These are phyloP conservation scores for Halictus rubicundus DNA, from an alignment of 1,140 invertebrate species.

Conservation along the genomic window DNA sequence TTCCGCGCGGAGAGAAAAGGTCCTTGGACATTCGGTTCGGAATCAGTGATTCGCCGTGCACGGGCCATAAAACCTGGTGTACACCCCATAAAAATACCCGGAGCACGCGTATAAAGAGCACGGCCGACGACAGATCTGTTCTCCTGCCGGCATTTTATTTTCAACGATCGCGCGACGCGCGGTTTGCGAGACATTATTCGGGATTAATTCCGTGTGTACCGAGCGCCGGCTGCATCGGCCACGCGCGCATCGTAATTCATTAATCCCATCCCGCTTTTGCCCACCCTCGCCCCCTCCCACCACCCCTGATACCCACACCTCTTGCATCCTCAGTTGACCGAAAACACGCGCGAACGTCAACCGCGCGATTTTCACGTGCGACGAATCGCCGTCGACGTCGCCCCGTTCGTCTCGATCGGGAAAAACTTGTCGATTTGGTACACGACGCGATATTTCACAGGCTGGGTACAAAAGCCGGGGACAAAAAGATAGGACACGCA, in stretches of 20 bases:
- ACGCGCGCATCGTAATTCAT: slow-evolving; percentile 55
- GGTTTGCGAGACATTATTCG: slow-evolving; percentile 57
- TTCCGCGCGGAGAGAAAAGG: not conserved
- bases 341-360: slow-evolving; percentile 18
- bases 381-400: not conserved
- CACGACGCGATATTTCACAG: not conserved
- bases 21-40: slow-evolving; percentile 34
- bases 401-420: not conserved
- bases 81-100: slow-evolving; percentile 57
- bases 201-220: slow-evolving; percentile 57
- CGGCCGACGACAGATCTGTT: slow-evolving; percentile 9
- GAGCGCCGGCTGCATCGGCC: slow-evolving; percentile 42
- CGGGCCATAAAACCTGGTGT: slow-evolving; percentile 50
- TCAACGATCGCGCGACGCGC: slow-evolving; percentile 29
- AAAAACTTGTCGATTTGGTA: not conserved
- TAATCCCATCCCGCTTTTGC: slow-evolving; percentile 21
- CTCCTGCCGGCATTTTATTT: slow-evolving; percentile 46
- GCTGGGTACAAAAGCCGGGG: too few species aligned
- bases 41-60: slow-evolving; percentile 56
- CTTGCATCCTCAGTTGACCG: not conserved
- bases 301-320: not conserved
- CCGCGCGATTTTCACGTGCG: not conserved
- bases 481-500: too few species aligned
- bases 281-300: not conserved
- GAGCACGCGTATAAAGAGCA: not conserved